These are phyloP conservation scores for Muntiacus muntjak DNA, from an alignment of 2,113 vertebrate genomes.

Conservation along the genomic window DNA sequence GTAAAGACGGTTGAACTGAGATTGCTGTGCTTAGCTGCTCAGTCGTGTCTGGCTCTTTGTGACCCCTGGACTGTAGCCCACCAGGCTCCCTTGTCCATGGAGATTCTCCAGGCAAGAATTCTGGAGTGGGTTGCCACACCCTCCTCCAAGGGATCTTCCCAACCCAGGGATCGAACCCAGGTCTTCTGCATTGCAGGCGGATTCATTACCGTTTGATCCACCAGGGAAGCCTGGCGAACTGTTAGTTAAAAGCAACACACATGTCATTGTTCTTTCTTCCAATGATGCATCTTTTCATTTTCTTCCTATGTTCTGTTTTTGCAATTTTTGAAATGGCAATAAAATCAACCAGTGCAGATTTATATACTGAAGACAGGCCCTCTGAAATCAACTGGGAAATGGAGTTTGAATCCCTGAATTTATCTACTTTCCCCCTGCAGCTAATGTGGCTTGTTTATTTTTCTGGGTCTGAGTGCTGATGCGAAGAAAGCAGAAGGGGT, in stretches of 20 bases:
- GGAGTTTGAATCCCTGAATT: slow-evolving; percentile 31
- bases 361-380: slow-evolving; percentile 23
- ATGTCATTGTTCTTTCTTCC: neutral
- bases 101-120: neutral
- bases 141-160: neutral
- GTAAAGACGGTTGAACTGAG: neutral
- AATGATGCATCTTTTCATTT: neutral
- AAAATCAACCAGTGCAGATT: slow-evolving; percentile 18
- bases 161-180: neutral
- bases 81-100: neutral
- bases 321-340: slow-evolving; percentile 9
- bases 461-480: slow-evolving; percentile 2
- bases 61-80: neutral
- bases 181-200: neutral
- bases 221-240: neutral
- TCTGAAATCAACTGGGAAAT: slow-evolving; percentile 41
- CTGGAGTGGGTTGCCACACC: neutral
- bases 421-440: slow-evolving; percentile 33
- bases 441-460: neutral
- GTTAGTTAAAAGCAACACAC: neutral
- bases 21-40: neutral
- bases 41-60: neutral
- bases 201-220: neutral
- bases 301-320: neutral
- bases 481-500: neutral